A percentile compares a stretch with the other conserved stretches of the same genome.
These are phyloP conservation scores for Meandrusa payeni DNA, from an alignment of 2,888 invertebrate genomes.

Conservation along the genomic window DNA sequence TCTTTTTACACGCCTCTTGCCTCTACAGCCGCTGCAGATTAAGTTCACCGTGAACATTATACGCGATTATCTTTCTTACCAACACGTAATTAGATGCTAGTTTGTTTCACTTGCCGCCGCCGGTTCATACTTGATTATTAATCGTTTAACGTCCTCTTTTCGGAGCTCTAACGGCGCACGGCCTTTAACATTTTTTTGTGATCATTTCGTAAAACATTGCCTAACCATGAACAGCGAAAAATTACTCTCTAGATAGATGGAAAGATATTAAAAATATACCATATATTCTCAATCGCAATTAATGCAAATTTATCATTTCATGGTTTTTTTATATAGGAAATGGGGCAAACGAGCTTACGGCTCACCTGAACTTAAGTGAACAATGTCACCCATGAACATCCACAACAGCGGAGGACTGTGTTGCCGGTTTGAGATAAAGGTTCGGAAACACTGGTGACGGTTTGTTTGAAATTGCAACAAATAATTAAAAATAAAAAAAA, in stretches of 20 bases:
- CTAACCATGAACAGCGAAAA: constrained; percentile 4
- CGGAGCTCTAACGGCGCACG: constrained; percentile 47
- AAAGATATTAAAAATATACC: constrained; percentile 3
- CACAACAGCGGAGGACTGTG: no score
- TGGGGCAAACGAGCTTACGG: no score
- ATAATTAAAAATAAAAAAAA: no score
- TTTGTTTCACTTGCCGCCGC: not conserved
- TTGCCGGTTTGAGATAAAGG: no score
- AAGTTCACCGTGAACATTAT: not conserved
- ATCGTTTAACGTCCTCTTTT: constrained; percentile 46
- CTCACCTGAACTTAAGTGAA: no score
- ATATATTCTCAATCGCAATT: no score
- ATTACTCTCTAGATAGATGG: constrained; percentile 7
- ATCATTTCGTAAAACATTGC: constrained; percentile 24
- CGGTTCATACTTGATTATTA: constrained; percentile 29
- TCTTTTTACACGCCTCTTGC: constrained; percentile 45
- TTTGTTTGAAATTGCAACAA: no score
- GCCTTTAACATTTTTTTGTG: constrained; percentile 43
- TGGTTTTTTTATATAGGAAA: no score
- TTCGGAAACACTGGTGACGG: no score
- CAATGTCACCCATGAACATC: no score
- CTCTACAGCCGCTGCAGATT: constrained; percentile 21
- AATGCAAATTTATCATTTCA: no score
- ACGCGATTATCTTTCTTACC: constrained; percentile 6
- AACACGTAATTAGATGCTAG: not conserved